phyloP scores from a whole-genome alignment of 1,140 invertebrate species.

The Drosophila micromelanica region DNA sequence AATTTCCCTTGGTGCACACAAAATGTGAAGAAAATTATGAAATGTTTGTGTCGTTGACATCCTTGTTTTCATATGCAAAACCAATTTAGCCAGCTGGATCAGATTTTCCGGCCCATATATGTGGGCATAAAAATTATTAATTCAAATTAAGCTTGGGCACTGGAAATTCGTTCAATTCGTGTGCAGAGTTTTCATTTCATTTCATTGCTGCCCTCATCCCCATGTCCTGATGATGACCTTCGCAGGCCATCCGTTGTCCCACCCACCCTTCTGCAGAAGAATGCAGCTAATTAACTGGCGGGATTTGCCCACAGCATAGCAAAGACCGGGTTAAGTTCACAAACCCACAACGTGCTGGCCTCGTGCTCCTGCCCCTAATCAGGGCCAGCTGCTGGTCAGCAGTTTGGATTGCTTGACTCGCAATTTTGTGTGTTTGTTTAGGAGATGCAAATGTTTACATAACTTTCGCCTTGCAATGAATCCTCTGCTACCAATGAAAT shows the following conservation, averaged over 20 bases:
- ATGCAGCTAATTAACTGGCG: constrained; percentile 63
- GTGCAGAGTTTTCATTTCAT: constrained; percentile 12
- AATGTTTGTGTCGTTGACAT: constrained; percentile 14
- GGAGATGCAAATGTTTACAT: constrained; percentile 61
- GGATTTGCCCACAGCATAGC: neutral
- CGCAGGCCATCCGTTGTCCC: neutral
- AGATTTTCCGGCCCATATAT: constrained; percentile 8
- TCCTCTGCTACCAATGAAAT: constrained; percentile 5
- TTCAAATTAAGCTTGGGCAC: constrained; percentile 53
- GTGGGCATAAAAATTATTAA: constrained; percentile 41
- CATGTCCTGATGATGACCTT: constrained; percentile 16
- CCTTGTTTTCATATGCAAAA: constrained; percentile 55
- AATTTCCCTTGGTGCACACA: constrained; percentile 70
- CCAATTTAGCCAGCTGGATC: constrained; percentile 52
- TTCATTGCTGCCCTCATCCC: constrained; percentile 10
- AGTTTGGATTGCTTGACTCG: constrained; percentile 20
- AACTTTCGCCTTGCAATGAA: constrained; percentile 27
- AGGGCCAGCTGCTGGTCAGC: constrained; percentile 20
- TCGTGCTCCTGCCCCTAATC: constrained; percentile 36
- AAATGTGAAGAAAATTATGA: constrained; percentile 20
- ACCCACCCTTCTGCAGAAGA: constrained; percentile 13
- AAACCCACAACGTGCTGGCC: constrained; percentile 48
- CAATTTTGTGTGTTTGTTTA: constrained; percentile 54
- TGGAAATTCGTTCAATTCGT: neutral
- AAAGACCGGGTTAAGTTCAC: neutral